Percentiles rank a stretch among this genome's conserved stretches.
These are phyloP conservation scores for Heterochromis multidens DNA, from an alignment of 2,113 vertebrate genomes.

Conservation along the genomic window DNA sequence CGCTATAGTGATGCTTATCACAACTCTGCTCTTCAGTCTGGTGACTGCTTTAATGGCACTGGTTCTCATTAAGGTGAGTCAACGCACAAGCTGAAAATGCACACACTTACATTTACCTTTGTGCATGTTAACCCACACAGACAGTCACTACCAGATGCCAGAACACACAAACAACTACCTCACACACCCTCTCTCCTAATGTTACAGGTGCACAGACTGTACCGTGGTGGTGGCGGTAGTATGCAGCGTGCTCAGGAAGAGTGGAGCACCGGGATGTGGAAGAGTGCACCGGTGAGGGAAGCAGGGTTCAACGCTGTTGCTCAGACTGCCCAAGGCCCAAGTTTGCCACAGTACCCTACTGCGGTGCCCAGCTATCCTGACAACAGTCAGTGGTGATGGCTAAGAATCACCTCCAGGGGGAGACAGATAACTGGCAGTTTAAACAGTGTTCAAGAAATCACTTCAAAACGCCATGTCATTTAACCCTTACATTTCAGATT, in stretches of 20 bases:
- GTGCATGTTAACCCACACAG: neutral
- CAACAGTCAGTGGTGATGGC: slow-evolving; percentile 74
- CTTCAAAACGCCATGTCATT: neutral
- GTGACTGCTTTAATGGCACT: slow-evolving; percentile 79
- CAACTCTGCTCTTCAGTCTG: slow-evolving; percentile 85
- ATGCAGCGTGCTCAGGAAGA: slow-evolving; percentile 89
- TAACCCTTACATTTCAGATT: neutral
- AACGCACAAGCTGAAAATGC: neutral
- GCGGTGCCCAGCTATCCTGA: slow-evolving; percentile 88
- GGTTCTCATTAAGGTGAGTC: slow-evolving; percentile 83
- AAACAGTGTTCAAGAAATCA: neutral
- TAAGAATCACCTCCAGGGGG: slow-evolving; percentile 35
- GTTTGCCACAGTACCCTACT: slow-evolving; percentile 89
- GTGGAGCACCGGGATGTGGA: slow-evolving; percentile 87
- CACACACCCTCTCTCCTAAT: neutral
- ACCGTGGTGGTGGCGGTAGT: slow-evolving; percentile 87
- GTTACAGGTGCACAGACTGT: slow-evolving; percentile 88
- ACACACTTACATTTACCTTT: neutral
- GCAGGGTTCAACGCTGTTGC: slow-evolving; percentile 84
- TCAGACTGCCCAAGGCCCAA: slow-evolving; percentile 79
- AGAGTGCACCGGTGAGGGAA: slow-evolving; percentile 80
- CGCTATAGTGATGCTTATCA: slow-evolving; percentile 89
- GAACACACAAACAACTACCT: neutral
- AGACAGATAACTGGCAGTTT: slow-evolving; percentile 7
- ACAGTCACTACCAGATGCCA: neutral